phyloP scores from a whole-genome alignment of 2,797 vertebrate genomes.

The Zalophus californianus region DNA sequence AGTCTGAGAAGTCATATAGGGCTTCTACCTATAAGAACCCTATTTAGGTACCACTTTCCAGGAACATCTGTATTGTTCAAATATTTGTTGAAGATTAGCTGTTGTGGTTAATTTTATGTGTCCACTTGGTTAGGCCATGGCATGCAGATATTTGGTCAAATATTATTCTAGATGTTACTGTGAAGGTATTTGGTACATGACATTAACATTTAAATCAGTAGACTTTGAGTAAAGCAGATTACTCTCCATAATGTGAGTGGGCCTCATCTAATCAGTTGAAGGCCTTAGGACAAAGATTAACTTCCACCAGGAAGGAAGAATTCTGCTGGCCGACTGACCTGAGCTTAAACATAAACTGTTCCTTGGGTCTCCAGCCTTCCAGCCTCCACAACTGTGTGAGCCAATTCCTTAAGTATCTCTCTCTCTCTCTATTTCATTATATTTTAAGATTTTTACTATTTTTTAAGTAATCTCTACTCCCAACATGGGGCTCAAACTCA shows the following conservation, averaged over 20 bases:
- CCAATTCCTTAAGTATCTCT: neutral
- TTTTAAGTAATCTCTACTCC: neutral
- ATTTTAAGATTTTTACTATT: neutral
- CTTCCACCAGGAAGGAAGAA: neutral
- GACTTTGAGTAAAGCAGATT: conserved; percentile 18
- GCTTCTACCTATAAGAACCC: neutral
- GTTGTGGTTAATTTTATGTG: neutral
- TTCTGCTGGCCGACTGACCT: neutral
- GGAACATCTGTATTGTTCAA: neutral
- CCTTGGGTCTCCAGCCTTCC: neutral
- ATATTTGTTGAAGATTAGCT: conserved; percentile 12
- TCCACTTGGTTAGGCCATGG: neutral
- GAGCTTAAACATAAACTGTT: neutral
- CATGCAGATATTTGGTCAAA: conserved; percentile 34
- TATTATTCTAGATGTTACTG: conserved; percentile 25
- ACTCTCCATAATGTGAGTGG: neutral
- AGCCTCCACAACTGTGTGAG: neutral
- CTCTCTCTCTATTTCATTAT: neutral
- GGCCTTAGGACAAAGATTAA: neutral
- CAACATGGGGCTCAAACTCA: neutral
- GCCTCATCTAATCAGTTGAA: neutral
- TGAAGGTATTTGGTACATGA: conserved; percentile 7
- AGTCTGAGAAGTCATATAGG: conserved; percentile 4
- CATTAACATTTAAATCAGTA: conserved; percentile 19
- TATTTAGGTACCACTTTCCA: conserved; percentile 12